Evolutionary conservation across 2,888 invertebrate genomes (phyloP).

Genomic region (Criorhina ranunculi): DNA sequence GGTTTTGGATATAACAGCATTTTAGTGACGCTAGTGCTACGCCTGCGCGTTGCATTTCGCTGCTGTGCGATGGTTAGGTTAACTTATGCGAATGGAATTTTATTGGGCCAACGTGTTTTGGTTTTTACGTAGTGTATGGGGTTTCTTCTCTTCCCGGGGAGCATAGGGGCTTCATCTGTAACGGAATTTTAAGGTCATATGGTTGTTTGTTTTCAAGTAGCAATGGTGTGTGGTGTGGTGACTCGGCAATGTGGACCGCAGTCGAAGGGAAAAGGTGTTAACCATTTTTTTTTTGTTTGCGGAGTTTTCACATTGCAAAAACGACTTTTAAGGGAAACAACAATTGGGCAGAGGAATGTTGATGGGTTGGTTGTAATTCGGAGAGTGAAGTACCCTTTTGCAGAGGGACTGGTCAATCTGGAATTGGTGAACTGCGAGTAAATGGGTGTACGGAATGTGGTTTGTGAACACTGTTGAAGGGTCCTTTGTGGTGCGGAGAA

Average conservation of each 20-base stretch:
- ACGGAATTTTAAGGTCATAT: constrained; percentile 74
- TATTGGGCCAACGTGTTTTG: constrained; percentile 54
- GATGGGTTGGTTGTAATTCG: constrained; percentile 30
- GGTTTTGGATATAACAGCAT: constrained; percentile 65
- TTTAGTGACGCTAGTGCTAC: constrained; percentile 57
- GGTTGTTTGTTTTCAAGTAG: constrained; percentile 54
- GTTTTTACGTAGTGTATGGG: constrained; percentile 18
- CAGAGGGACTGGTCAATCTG: constrained; percentile 24
- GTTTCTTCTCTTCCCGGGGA: constrained; percentile 29
- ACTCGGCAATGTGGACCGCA: constrained; percentile 1
- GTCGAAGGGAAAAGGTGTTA: constrained; percentile 66
- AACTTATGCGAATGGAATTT: constrained; percentile 67
- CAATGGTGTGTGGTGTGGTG: neutral
- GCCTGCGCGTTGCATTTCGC: constrained; percentile 29
- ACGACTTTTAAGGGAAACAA: constrained; percentile 41
- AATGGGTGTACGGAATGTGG: too few species aligned
- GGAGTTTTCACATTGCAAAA: constrained; percentile 5
- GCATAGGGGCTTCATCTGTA: constrained; percentile 61
- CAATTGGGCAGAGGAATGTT: constrained; percentile 60
- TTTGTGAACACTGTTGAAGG: too few species aligned
- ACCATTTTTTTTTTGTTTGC: constrained; percentile 51
- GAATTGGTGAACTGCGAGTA: neutral
- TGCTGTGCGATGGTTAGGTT: constrained; percentile 25
- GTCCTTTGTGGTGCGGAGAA: too few species aligned
- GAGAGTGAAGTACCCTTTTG: neutral